Base-by-base conservation (phyloP, 2,113 vertebrate species). In the Scalopus aquaticus region DNA sequence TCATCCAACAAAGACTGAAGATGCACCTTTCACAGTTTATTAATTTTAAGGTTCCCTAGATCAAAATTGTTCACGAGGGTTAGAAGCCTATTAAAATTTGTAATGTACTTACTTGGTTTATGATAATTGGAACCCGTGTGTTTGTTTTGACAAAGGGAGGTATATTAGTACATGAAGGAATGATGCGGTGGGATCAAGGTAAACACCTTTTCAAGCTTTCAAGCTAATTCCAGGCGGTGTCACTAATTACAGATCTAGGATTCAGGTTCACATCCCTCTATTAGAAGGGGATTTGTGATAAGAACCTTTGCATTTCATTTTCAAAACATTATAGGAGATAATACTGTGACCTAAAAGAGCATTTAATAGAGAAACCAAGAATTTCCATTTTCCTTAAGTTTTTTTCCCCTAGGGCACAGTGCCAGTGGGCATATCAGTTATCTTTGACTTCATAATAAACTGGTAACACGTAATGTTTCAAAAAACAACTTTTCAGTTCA, bases 11-110 rank as follows among this genome's bases (percentile, higher is more conserved):
- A 94, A 80, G 54, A 93, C 83, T 60, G 42, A 94, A 92, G 51
- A 79, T 83, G 92, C 35, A 96, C 85, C 94, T 96, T 97, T 95
- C 90, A 95, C 88, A 93, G 92, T 91, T 97, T 96, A 94, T 97
- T 97, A 96, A 96, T 97, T 96, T 97, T 96, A 96, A 96, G 82
- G 64, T 96, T 96, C 95, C 92, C 90, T 77, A 65, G 81, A 96
- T 97, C 93, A 97, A 81, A 97, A 97, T 96, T 8, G 85, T 88
- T 95, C 88, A 7, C 49, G 84, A 94, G 70, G 70, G 81, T 92
- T 91, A 96, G 94, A 96, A 95, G 81, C 77, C 87, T 96, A 79
- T 97, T 88, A 96, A 95, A 97, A 85, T 88, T 77, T 81, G 64
- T 46, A 76, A 82, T 83, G 64, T 22, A 83, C 32, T 94, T 93